Evolutionary conservation across 2,113 vertebrate genomes (phyloP).

Genomic region (Melierax canorus): DNA sequence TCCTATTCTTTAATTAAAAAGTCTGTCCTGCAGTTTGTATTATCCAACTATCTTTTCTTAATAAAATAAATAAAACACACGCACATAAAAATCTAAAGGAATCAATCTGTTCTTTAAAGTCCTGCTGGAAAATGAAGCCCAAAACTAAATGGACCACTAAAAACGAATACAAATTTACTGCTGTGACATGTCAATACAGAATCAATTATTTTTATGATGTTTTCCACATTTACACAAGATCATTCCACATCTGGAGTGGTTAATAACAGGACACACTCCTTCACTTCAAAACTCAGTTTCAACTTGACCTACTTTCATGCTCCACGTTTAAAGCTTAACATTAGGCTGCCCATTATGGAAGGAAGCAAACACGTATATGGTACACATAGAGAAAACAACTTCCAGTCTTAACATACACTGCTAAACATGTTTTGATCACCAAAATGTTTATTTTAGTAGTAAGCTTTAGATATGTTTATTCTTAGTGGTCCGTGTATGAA

Average conservation of each 20-base stretch:
- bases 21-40: neutral
- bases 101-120: neutral
- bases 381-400: neutral
- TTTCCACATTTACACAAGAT: neutral
- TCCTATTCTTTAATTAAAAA: neutral
- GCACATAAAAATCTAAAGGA: neutral
- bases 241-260: accelerated
- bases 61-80: neutral
- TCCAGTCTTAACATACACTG: neutral
- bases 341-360: neutral
- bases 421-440: neutral
- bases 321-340: neutral
- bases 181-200: neutral
- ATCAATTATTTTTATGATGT: neutral
- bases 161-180: neutral
- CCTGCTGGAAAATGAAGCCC: neutral
- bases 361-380: neutral
- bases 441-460: neutral
- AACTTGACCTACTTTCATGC: neutral
- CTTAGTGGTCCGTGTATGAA: neutral
- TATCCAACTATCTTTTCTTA: neutral
- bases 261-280: neutral
- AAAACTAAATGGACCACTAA: neutral
- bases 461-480: neutral
- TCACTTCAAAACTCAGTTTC: neutral